These are phyloP conservation scores for Oenanthe melanoleuca DNA, from an alignment of 2,113 vertebrate species.

Conservation along the genomic window DNA sequence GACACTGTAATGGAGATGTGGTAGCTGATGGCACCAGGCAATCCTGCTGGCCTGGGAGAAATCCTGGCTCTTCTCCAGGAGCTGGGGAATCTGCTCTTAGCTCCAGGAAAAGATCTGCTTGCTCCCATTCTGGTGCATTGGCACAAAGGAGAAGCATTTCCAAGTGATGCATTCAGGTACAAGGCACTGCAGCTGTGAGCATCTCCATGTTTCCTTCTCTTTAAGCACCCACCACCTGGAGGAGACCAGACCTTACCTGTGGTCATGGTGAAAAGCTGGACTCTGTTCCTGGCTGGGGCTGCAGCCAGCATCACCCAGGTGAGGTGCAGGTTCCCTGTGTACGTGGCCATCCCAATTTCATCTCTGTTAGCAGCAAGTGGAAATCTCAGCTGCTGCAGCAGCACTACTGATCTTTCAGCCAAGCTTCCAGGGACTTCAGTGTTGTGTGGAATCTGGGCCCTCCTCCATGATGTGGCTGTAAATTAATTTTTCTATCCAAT, in stretches of 20 bases:
- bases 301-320: background rate
- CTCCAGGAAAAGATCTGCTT: background rate
- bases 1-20: background rate
- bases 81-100: background rate
- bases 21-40: background rate
- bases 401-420: background rate
- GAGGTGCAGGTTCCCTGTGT: background rate
- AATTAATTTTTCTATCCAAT: constrained; percentile 26
- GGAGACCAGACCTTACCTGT: background rate
- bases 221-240: background rate
- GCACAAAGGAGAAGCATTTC: background rate
- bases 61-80: background rate
- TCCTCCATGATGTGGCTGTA: background rate
- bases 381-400: background rate
- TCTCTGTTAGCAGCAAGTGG: background rate
- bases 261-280: background rate
- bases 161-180: accelerated
- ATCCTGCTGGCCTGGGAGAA: background rate
- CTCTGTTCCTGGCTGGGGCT: background rate
- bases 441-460: background rate
- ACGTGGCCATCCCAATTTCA: background rate
- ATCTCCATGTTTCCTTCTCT: background rate
- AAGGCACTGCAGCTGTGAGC: background rate
- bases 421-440: background rate
- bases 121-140: background rate